Evolutionary conservation across 2,888 invertebrate species (phyloP), one percentile per base, ranked within the genome.

Genomic region (Cephus spinipes): DNA sequence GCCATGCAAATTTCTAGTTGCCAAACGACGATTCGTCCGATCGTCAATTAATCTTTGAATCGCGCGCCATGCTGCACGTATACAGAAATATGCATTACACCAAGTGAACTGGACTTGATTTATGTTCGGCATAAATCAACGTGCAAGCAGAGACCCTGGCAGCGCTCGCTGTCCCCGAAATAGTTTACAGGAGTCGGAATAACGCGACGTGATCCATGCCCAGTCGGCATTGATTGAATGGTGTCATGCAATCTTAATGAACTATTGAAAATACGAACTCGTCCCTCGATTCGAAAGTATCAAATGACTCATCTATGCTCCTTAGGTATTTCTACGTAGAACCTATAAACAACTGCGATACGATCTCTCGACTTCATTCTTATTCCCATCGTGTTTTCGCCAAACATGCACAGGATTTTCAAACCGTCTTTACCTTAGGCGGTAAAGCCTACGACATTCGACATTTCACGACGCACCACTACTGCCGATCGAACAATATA

Each of bases 71-170:
- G 23, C 55, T 55, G 55, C 55, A 75, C 76, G 80, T 77, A 83
- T 77, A 83, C 80, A 83, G 84, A 84, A 85, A 87, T 86, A 84
- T 83, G 87, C 85, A 86, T 87, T 86, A 86, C 86, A 86, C 87
- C 83, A 83, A 81, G 81, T 80, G 81, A 81, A 82, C 78, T 80
- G 79, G 77, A 77, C 80, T 86, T 89, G 88, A 89, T 89, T 89
- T 88, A 89, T 83, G 85, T 78, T 74, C 76, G 74, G 81, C 83
- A 86, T 88, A 88, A 88, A 89, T 85, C 86, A 85, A 82, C 85
- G 83, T 69, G 35, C 83, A 78, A 81, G 83, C 83, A 82, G 81
- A 87, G 88, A 87, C 71, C 71, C 71, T 33, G 86, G 84, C 87
- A 84, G 85, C 80, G 80, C 80, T 83, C 82, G 80, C 82, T 85